Base-by-base conservation (phyloP, 2,888 invertebrate genomes). In the Ypsolopha sequella region DNA sequence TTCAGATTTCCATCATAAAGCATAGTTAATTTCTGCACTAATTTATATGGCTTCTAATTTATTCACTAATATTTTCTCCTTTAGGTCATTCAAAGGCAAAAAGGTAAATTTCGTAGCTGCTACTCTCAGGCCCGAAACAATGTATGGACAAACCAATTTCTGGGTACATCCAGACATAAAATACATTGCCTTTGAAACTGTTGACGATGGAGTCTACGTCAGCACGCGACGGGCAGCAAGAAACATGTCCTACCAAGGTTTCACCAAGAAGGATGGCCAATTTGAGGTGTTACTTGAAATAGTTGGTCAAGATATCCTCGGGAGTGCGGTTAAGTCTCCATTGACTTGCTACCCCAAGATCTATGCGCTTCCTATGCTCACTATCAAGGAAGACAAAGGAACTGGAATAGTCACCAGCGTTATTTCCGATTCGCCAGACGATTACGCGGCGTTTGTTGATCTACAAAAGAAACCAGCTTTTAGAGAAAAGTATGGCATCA, bases 121-220 rank as follows among this genome's bases (percentile, higher is more conserved):
- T 7, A 99, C 99, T 6, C 85, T 99, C n/a, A 89, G 99, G 54
- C 98, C 99, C 1, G 99, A 99, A 86, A 99, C 99, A 1, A 99
- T 99, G 99, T 99, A 98, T 70, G 99, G 99, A 0, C 99, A 99
- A 86, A 99, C 99, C 0, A 99, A 99, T 73, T 99, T 98, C 74
- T 99, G 99, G 98, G 77, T 99, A 4, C 94, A 94, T 67, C 99
- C 99, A 0, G 97, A 98, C 68, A 95, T 99, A 70, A 91, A 91
- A 58, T 99, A 99, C 70, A 91, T 98, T 58, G 97, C 95, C 1
- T 95, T 97, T 73, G 88, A 91, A 66, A 91, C 92, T 0, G 87
- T 88, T 10, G 88, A 86, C 43, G 82, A 88, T 41, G 96, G 97
- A 56, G 88, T 99, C 39, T 98, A 94, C 77, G 89, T 99, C 48